Evolutionary conservation across 2,797 vertebrate species (phyloP).

Genomic region (Bovichtus variegatus): DNA sequence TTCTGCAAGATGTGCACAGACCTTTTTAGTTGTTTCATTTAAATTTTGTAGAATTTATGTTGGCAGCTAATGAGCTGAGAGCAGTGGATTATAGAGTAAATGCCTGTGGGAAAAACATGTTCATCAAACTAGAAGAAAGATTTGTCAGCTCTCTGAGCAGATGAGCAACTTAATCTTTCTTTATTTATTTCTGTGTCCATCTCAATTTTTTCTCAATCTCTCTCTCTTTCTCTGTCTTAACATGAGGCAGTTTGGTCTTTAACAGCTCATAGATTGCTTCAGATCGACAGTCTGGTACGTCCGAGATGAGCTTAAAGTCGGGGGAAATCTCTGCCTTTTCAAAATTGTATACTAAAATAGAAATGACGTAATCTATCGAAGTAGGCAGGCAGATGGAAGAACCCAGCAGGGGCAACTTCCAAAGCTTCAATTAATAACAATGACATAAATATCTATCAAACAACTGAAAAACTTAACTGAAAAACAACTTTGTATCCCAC

Average conservation of each 20-base stretch:
- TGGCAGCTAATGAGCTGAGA: not conserved
- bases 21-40: not conserved
- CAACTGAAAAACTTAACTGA: not conserved
- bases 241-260: not conserved
- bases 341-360: not conserved
- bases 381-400: not conserved
- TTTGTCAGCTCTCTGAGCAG: slow-evolving; percentile 2
- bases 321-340: not conserved
- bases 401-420: not conserved
- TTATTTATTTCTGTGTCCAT: not conserved
- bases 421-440: slow-evolving; percentile 6
- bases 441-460: not conserved
- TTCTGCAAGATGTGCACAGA: not conserved
- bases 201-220: no score
- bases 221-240: not conserved
- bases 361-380: not conserved
- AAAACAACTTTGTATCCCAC: no score
- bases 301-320: not conserved
- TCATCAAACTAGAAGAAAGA: not conserved
- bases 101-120: not conserved
- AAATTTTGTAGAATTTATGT: not conserved
- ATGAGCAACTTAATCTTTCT: not conserved
- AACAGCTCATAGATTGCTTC: not conserved
- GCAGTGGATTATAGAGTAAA: not conserved
- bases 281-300: not conserved